A percentile compares a stretch with the other conserved stretches of the same genome.
These are phyloP conservation scores for Meloidogyne hapla DNA, from an alignment of 1,140 invertebrate genomes.

Conservation along the genomic window DNA sequence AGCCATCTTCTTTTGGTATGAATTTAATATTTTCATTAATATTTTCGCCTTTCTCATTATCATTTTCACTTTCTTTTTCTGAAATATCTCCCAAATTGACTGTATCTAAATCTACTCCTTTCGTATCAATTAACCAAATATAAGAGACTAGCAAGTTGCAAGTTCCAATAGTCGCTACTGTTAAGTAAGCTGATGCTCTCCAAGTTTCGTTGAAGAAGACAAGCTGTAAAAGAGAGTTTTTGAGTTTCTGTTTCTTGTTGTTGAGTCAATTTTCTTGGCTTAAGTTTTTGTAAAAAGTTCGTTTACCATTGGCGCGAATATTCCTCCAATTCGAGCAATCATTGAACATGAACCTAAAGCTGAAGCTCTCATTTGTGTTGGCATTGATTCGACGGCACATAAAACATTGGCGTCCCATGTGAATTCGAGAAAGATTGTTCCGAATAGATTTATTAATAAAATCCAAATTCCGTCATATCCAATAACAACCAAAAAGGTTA, in stretches of 20 bases:
- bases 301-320: slow-evolving; percentile 54
- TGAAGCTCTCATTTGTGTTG: slow-evolving; percentile 31
- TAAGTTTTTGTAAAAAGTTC: too few relatives aligned
- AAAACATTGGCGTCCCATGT: slow-evolving; percentile 19
- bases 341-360: slow-evolving; percentile 50
- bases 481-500: slow-evolving; percentile 51
- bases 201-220: slow-evolving; percentile 56
- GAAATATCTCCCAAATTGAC: slow-evolving; percentile 8
- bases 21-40: slow-evolving; percentile 1
- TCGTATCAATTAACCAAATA: slow-evolving; percentile 60
- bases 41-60: slow-evolving; percentile 9
- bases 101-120: slow-evolving; percentile 34
- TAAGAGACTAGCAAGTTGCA: slow-evolving; percentile 60
- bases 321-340: slow-evolving; percentile 58
- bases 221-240: slow-evolving; percentile 45
- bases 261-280: neutral
- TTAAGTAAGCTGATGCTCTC: slow-evolving; percentile 59
- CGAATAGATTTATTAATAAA: slow-evolving; percentile 27
- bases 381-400: slow-evolving; percentile 33
- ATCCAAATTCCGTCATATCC: slow-evolving; percentile 27
- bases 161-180: slow-evolving; percentile 53
- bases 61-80: neutral
- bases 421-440: slow-evolving; percentile 23
- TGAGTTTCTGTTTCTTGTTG: neutral
- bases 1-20: neutral